phyloP scores from a whole-genome alignment of 2,888 invertebrate genomes.

The Dorcus parallelipipedus region DNA sequence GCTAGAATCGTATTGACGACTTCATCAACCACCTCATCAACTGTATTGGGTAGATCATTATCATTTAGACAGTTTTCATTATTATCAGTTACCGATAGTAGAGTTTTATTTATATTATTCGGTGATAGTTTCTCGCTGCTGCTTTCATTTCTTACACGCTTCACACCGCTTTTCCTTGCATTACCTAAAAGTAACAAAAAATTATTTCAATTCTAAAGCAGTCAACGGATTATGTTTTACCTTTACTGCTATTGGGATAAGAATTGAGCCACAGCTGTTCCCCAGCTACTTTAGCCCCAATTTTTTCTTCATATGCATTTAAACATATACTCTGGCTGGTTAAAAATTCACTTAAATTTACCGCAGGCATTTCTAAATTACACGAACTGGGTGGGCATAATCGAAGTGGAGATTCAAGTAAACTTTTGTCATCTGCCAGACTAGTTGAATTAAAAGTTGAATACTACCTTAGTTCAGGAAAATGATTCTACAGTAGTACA shows the following conservation, averaged over 20 bases:
- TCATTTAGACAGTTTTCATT: slow-evolving; percentile 31
- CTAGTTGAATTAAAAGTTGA: no score
- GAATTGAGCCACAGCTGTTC: slow-evolving; percentile 49
- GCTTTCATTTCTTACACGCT: slow-evolving; percentile 45
- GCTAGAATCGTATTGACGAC: slow-evolving; percentile 41
- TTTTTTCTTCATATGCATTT: slow-evolving; percentile 70
- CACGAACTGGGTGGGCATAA: slow-evolving; percentile 59
- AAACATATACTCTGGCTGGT: slow-evolving; percentile 77
- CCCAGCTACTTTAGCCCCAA: slow-evolving; percentile 56
- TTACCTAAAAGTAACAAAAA: neutral
- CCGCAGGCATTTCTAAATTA: slow-evolving; percentile 66
- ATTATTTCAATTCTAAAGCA: neutral
- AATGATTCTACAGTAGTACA: neutral
- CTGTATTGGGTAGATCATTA: slow-evolving; percentile 21
- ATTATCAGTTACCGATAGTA: slow-evolving; percentile 20
- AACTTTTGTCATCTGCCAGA: slow-evolving; percentile 13
- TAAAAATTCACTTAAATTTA: slow-evolving; percentile 72
- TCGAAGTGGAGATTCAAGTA: slow-evolving; percentile 28
- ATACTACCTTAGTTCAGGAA: no score
- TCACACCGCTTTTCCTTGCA: slow-evolving; percentile 42
- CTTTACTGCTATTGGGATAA: slow-evolving; percentile 28
- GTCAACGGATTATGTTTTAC: neutral
- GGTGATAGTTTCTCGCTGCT: slow-evolving; percentile 27
- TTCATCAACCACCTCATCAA: slow-evolving; percentile 34
- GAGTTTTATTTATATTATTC: slow-evolving; percentile 5